Evolutionary conservation across 2,888 invertebrate species (phyloP), one percentile per base, ranked within the genome.

Genomic region (Eubasilissa splendida): DNA sequence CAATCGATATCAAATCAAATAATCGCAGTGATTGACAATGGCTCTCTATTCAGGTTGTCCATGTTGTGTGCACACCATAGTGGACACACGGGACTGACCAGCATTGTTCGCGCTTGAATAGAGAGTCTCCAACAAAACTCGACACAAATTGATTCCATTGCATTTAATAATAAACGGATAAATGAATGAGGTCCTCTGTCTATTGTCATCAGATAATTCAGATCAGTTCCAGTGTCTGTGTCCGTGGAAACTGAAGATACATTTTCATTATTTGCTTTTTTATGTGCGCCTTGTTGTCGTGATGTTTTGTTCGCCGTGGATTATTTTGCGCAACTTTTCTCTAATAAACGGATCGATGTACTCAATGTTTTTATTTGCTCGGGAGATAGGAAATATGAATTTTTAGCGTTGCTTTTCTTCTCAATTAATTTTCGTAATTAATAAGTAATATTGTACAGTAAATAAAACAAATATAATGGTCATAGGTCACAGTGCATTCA

Each of bases 131-230:
- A 50, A 80, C 82, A 80, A 80, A 80, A 78, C 79, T 54, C 79
- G 76, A 76, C 82, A 79, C 80, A 83, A 83, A 83, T 83, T 83
- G 82, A 83, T 83, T 83, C 76, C 76, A 80, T 80, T 83, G 82
- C 80, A 73, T 80, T 80, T 80, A 71, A 79, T 83, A 80, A 83
- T 80, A 80, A 73, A 79, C 80, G 82, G 75, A 83, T 79, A 80
- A 82, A 83, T 83, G 80, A 80, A 83, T 80, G 82, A 80, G 80
- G 79, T 79, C 59, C 82, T 66, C 50, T 53, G 56, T 60, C 75
- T 63, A 74, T 82, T 82, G 80, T 80, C 70, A 10, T n/a, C 22
- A 50, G 63, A 79, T 79, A 82, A 82, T 82, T 77, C 74, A 60
- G 53, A 75, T 80, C 58, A 22, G 76, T 53, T 60, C 73, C 79